Evolutionary conservation across 92 coral and sea anemone genomes (phyloP).

Genomic region (Zoanthus solanderi): DNA sequence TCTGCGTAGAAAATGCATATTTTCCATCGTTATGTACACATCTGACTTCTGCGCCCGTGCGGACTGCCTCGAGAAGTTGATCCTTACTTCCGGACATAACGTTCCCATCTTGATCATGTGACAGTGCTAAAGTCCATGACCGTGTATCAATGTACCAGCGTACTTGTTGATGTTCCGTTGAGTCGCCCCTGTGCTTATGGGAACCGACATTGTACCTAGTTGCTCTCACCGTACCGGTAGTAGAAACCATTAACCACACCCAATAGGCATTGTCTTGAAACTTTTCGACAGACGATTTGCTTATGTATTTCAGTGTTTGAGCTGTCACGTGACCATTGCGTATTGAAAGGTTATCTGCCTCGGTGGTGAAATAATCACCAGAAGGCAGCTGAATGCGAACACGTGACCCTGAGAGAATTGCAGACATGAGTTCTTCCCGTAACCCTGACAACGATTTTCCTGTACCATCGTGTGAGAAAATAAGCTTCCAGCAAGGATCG

Average conservation of each 20-base stretch:
- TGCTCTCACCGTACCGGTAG: conserved; percentile 59
- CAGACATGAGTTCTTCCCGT: conserved; percentile 43
- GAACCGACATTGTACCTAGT: conserved; percentile 54
- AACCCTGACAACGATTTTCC: conserved; percentile 43
- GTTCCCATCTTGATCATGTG: conserved; percentile 39
- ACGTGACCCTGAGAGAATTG: conserved; percentile 47
- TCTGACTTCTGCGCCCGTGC: conserved; percentile 42
- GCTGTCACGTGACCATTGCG: conserved; percentile 64
- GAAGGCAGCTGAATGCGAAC: conserved; percentile 49
- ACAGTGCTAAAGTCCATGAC: conserved; percentile 33
- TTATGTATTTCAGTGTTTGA: conserved; percentile 45
- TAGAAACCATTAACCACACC: conserved; percentile 57
- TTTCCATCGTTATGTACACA: conserved; percentile 34
- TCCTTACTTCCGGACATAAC: conserved; percentile 28
- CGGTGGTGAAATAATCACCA: conserved; percentile 47
- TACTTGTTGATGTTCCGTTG: conserved; percentile 22
- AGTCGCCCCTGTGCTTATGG: conserved; percentile 49
- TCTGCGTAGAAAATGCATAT: conserved; percentile 46
- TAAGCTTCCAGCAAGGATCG: conserved; percentile 57
- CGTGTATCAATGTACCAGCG: conserved; percentile 47
- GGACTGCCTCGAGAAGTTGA: conserved; percentile 28
- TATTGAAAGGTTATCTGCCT: conserved; percentile 54
- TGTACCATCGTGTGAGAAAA: conserved; percentile 31
- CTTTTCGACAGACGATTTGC: conserved; percentile 34
- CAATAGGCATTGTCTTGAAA: conserved; percentile 56